Evolutionary conservation across 2,113 vertebrate species (phyloP).

Genomic region (Plecotus auritus): DNA sequence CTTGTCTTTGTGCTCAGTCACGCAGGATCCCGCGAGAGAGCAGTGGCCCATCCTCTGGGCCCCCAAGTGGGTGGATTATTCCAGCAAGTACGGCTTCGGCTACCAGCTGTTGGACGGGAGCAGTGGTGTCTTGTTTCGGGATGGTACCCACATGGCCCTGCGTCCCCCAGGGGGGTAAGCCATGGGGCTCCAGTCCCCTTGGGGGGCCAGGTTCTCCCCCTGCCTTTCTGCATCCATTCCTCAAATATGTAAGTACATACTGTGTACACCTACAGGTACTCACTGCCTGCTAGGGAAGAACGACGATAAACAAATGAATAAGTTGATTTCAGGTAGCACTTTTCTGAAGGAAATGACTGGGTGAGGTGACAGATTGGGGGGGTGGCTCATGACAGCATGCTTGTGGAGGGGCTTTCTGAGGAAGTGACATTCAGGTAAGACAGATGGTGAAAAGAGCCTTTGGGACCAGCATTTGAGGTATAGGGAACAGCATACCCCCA

Average conservation of each 20-base stretch:
- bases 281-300: background rate
- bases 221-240: background rate
- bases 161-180: slow-evolving; percentile 78
- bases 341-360: background rate
- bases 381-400: rapidly evolving
- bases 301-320: background rate
- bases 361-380: background rate
- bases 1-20: slow-evolving; percentile 71
- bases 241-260: background rate
- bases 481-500: background rate
- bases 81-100: slow-evolving; percentile 90
- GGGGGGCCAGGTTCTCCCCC: background rate
- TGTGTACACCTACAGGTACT: rapidly evolving
- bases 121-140: slow-evolving; percentile 86
- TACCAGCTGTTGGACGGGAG: slow-evolving; percentile 88
- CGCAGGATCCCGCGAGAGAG: slow-evolving; percentile 78
- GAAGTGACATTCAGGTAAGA: background rate
- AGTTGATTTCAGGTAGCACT: background rate
- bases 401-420: background rate
- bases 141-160: slow-evolving; percentile 87
- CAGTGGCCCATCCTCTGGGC: slow-evolving; percentile 84
- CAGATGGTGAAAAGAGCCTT: background rate
- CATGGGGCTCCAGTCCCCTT: background rate
- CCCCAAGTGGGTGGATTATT: slow-evolving; percentile 90
- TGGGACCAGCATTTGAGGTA: background rate